A percentile compares a stretch with the other conserved stretches of the same genome.
phyloP scores from a whole-genome alignment of 1,140 invertebrate genomes.

The Brachionus calyciflorus region DNA sequence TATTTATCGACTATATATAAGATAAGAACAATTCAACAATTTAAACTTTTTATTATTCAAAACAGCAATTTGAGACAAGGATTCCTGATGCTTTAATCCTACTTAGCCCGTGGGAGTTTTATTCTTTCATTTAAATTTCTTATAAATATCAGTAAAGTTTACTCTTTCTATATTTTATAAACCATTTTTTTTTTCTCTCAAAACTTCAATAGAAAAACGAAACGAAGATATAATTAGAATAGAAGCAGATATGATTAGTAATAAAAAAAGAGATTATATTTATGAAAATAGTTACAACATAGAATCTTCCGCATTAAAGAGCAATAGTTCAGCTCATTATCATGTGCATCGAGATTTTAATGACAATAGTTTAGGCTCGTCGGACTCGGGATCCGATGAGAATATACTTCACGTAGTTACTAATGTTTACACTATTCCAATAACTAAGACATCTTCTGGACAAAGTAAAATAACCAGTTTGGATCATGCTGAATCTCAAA shows the following conservation, averaged over 20 bases:
- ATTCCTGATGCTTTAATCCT: too few species aligned
- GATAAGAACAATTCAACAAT: too few species aligned
- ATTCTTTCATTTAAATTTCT: too few species aligned
- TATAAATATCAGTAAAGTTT: too few species aligned
- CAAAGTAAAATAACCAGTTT: neutral
- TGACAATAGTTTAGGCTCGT: neutral
- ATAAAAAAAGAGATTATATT: slow-evolving; percentile 13
- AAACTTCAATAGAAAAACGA: slow-evolving; percentile 6
- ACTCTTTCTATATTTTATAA: too few species aligned
- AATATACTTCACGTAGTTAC: slow-evolving; percentile 35
- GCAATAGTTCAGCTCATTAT: too few species aligned
- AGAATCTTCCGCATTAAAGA: too few species aligned
- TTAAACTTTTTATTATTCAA: too few species aligned
- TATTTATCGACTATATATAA: too few species aligned
- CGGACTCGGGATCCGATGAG: slow-evolving; percentile 27
- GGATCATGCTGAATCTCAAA: neutral
- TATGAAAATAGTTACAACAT: neutral
- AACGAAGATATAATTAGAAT: slow-evolving; percentile 19
- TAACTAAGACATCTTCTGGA: neutral
- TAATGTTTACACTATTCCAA: slow-evolving; percentile 36
- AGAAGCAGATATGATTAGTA: slow-evolving; percentile 22
- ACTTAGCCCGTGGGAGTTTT: too few species aligned
- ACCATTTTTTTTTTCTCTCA: slow-evolving; percentile 1
- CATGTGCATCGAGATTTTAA: too few species aligned
- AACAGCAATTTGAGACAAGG: too few species aligned